phyloP scores from a whole-genome alignment of 2,113 vertebrate species.

The Pimephales promelas region DNA sequence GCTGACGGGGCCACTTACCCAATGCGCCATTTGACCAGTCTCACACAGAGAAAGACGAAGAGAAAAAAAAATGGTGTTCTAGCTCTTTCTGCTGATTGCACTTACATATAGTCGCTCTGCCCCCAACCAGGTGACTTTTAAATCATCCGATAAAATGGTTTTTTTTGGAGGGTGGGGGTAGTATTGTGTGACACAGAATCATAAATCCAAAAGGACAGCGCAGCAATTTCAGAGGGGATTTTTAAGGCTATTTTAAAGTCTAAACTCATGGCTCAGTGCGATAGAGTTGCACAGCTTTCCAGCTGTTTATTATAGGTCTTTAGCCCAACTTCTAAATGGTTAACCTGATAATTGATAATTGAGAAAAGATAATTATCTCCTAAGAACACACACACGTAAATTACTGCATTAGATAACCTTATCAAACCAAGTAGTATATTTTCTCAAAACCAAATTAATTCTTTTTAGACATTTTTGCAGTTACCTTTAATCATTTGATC shows the following conservation, averaged over 20 bases:
- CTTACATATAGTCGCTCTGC: slow-evolving; percentile 26
- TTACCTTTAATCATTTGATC: not conserved
- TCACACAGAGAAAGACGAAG: slow-evolving; percentile 11
- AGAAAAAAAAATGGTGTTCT: not conserved
- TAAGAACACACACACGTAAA: not conserved
- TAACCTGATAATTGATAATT: not conserved
- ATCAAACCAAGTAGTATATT: not conserved
- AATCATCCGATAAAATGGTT: slow-evolving; percentile 29
- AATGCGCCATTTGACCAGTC: not conserved
- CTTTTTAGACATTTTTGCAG: not conserved
- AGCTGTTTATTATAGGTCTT: not conserved
- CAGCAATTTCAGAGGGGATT: slow-evolving; percentile 2
- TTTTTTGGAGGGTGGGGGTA: not conserved
- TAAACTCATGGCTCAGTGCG: not conserved
- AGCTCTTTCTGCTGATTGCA: slow-evolving; percentile 35
- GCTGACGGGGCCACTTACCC: slow-evolving; percentile 51
- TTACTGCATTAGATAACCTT: not conserved
- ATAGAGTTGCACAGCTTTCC: not conserved
- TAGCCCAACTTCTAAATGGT: not conserved
- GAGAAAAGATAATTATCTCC: not conserved
- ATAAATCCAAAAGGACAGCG: slow-evolving; percentile 34
- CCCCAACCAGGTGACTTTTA: slow-evolving; percentile 34
- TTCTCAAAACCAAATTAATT: not conserved
- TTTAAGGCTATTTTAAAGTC: not conserved
- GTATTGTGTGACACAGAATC: slow-evolving; percentile 20